Base-by-base conservation (phyloP, 2,797 vertebrate species). In the Pseudotriccus pelzelni region DNA sequence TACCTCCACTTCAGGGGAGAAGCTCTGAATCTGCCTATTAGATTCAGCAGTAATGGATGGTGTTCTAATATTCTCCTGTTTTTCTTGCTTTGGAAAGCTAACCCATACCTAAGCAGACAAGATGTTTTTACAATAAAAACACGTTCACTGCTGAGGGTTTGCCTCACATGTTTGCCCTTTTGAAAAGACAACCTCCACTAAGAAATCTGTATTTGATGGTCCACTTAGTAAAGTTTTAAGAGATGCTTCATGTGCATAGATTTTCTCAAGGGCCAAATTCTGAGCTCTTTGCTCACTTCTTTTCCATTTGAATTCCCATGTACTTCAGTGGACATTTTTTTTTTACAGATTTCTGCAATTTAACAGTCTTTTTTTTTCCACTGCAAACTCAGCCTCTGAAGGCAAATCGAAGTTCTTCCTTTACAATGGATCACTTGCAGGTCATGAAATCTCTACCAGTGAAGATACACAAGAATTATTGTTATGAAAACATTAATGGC, bases 41-140 rank as follows among this genome's bases (percentile, higher is more conserved):
- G 16, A 32, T 89, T 55, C 53, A 89, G 43, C n/a, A 81, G 60
- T 75, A 84, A 72, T 34, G n/a, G 36, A 36, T 77, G 43, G 36
- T 47, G 4, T 44, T 95, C 66, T 92, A 80, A 78, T 72, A 60
- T 82, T 66, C 75, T 93, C 39, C 34, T 74, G 17, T 1, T 62
- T 76, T 84, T 80, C 58, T 92, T 77, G n/a, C 66, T 93, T 85
- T 84, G 67, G 73, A 66, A 84, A 91, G 46, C 30, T 95, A 89
- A 94, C 83, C 69, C 50, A 79, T 86, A 77, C 30, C 25, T 67
- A 87, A 86, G 56, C 43, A 93, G 87, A 88, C 46, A 92, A 80
- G 64, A 44, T 74, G 25, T 37, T 87, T 87, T 93, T 63, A 41
- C 12, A 56, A 12, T 60, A 89, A 83, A 86, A 95, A 43, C 55